Evolutionary conservation across 1,140 invertebrate species (phyloP), one percentile per base, ranked within the genome.

Genomic region (Apocrypta bakeri): DNA sequence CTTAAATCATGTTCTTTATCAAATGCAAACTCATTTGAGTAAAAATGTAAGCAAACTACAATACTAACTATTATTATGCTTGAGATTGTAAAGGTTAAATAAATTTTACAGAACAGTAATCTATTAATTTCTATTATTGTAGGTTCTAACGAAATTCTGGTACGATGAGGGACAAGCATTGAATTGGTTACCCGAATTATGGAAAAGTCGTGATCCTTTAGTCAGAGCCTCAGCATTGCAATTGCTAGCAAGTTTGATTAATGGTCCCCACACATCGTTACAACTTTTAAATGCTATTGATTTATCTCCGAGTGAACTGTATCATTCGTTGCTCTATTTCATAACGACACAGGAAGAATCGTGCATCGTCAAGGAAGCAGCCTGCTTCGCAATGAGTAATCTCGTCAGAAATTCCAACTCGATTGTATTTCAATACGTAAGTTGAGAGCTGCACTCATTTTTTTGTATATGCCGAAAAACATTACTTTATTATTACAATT

Each of bases 1-100:
- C 37, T 87, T 94, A n/a, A 93, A 94, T 88, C 93, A 94, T 85
- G 83, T 94, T 1, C 77, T 93, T 3, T 88, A 90, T 79, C 92
- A 93, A 86, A 91, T 93, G 91, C 91, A 93, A 83, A 85, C 81
- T n/a, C 86, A 89, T 87, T 87, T 90, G n/a, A 88, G 87, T 82
- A 90, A 91, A 82, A 92, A 89, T 77, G 92, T 92, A 79, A 87
- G 86, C 81, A 61, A 27, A 48, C 9, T 66, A 24, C 17, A 66
- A n/a, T n/a, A n/a, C n/a, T n/a, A n/a, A n/a, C n/a, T n/a, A n/a
- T n/a, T n/a, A n/a, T n/a, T n/a, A n/a, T n/a, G n/a, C n/a, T n/a
- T 31, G 69, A 63, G 78, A 31, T 29, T 66, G 0, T 66, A 24
- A 27, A 27, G n/a, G n/a, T 12, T 66, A 6, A 11, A 25, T 17